These are phyloP conservation scores for Python bivittatus DNA, from an alignment of 2,113 vertebrate species.

Conservation along the genomic window DNA sequence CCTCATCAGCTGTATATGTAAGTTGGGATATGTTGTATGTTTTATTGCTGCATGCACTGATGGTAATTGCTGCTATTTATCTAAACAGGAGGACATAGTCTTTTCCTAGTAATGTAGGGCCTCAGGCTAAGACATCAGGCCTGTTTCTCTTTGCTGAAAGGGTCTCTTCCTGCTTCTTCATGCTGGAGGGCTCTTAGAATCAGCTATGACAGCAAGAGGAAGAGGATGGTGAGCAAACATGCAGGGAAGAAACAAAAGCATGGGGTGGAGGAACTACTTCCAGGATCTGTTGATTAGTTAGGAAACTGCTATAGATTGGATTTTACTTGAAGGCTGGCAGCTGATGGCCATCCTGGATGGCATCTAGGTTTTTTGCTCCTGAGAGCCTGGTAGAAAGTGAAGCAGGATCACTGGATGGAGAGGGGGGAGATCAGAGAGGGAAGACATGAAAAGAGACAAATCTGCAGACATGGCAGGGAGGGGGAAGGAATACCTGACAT, in stretches of 20 bases:
- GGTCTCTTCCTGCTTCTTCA: neutral
- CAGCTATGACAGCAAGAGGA: neutral
- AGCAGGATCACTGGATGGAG: neutral
- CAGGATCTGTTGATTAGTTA: neutral
- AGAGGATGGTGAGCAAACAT: too few species aligned
- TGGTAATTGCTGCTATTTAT: neutral
- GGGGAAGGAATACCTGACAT: constrained; percentile 6
- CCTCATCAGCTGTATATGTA: neutral
- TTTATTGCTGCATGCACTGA: neutral
- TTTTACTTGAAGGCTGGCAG: neutral
- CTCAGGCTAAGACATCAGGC: neutral
- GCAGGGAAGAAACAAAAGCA: neutral
- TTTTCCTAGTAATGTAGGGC: neutral
- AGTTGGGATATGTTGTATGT: neutral
- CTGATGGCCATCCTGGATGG: neutral
- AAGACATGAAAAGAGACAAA: neutral
- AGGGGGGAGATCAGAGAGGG: neutral
- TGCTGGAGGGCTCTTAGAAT: neutral
- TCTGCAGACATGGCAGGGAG: neutral
- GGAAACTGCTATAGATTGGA: neutral
- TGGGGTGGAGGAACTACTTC: neutral
- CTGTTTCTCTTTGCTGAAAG: neutral
- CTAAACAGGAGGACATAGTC: neutral
- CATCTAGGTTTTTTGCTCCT: neutral
- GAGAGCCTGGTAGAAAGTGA: neutral